Base-by-base conservation (phyloP, 1,140 invertebrate genomes). In the Leptopilina boulardi region DNA sequence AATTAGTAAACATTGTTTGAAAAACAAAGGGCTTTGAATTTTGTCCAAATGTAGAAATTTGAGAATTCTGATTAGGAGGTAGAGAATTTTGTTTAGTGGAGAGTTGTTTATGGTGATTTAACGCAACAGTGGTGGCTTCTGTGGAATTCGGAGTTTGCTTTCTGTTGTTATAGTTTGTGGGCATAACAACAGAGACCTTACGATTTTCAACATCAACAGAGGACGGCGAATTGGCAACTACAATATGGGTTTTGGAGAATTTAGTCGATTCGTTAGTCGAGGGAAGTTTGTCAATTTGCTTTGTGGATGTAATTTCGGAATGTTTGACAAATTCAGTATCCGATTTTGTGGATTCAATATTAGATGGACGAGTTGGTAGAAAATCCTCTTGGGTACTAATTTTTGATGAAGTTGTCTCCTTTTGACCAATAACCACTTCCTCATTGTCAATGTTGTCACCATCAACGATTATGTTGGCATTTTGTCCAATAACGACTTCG, bases 381-480 rank as follows among this genome's bases (percentile, higher is more conserved):
- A 34, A 6, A 34, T 34, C n/a, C n/a, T n/a, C n/a, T 34, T 34
- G 6, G 30, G 30, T 34, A 6, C 30, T 5, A 18, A n/a, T 26
- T 59, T n/a, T 42, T 4, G 3, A 44, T 21, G 34, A 30, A 74
- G 21, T 13, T 13, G 66, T 51, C 15, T 81, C 77, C 26, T 81
- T 81, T 2, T 86, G 81, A 13, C 85, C 86, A 1, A 88, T 30
- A 0, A 86, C 79, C 4, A 87, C 83, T n/a, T 85, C 84, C 38
- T 81, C 85, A 2, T 85, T 84, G 5, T 84, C 81, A 30, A 70
- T 77, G 44, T 15, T 77, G 0, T 83, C 82, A 0, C 74, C 84
- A 19, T 87, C 85, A 15, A 87, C 86, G 21, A 87, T 86, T 0
- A 88, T 87, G 23, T 87, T 87, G 0, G 87, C 84, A 47, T 87